phyloP scores from a whole-genome alignment of 2,888 invertebrate species.

The Sturmia bella region DNA sequence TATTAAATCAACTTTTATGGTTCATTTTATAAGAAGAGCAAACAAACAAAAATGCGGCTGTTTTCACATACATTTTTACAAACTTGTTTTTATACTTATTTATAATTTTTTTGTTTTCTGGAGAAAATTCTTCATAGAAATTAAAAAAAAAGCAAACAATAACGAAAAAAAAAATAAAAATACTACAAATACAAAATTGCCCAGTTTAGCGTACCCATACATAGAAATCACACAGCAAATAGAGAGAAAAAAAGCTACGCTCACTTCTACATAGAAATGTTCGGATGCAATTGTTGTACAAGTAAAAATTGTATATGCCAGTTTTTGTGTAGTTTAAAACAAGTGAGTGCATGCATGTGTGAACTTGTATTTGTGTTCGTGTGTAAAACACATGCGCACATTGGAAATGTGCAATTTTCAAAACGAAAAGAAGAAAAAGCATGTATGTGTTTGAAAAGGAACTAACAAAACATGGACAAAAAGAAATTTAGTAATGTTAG shows the following conservation, averaged over 20 bases:
- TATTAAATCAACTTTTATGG: no score
- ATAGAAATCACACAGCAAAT: slow-evolving; percentile 6
- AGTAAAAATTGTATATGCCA: background rate
- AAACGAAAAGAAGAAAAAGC: slow-evolving; percentile 9
- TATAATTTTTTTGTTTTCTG: slow-evolving; percentile 1
- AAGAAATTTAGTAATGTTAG: slow-evolving; percentile 63
- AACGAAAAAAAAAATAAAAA: slow-evolving; percentile 15
- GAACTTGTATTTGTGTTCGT: slow-evolving; percentile 12
- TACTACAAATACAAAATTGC: slow-evolving; percentile 53
- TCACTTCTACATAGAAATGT: background rate
- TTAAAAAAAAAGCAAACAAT: background rate
- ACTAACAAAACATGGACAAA: slow-evolving; percentile 28
- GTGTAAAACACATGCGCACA: slow-evolving; percentile 61
- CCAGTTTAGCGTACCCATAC: background rate
- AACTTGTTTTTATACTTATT: background rate
- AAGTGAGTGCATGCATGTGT: background rate
- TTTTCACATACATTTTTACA: background rate
- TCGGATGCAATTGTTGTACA: slow-evolving; percentile 9
- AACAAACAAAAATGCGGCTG: no score
- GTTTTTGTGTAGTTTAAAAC: background rate
- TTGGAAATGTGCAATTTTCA: slow-evolving; percentile 53
- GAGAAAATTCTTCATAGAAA: slow-evolving; percentile 18
- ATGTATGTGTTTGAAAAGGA: slow-evolving; percentile 2
- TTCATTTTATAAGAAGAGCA: no score
- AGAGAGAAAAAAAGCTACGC: slow-evolving; percentile 22